These are phyloP conservation scores for Sebastes itinus DNA, from an alignment of 2,797 vertebrate species.

Conservation along the genomic window DNA sequence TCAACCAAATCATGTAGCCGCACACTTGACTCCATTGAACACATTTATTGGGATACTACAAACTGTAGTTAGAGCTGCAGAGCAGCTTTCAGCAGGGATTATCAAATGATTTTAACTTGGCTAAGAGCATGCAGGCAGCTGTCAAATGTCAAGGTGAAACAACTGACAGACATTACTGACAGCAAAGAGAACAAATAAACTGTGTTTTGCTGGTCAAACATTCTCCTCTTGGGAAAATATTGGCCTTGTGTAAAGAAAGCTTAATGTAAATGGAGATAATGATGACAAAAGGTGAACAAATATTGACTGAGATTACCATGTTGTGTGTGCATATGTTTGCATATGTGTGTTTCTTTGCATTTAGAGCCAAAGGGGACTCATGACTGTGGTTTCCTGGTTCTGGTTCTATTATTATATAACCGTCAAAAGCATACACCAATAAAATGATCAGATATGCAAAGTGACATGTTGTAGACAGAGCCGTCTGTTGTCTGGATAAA, in stretches of 20 bases:
- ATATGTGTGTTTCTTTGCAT: background rate
- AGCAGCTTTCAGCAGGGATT: slow-evolving; percentile 29
- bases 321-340: background rate
- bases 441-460: slow-evolving; percentile 37
- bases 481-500: background rate
- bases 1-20: slow-evolving; percentile 20
- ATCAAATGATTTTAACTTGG: slow-evolving; percentile 38
- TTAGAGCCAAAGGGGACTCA: background rate
- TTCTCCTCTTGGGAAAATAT: slow-evolving; percentile 56
- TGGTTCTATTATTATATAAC: background rate
- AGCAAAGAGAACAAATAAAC: slow-evolving; percentile 4
- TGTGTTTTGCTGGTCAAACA: slow-evolving; percentile 52
- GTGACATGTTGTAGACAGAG: background rate
- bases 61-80: slow-evolving; percentile 2
- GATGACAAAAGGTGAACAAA: slow-evolving; percentile 56
- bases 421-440: background rate
- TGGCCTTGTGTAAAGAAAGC: slow-evolving; percentile 42
- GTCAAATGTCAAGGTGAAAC: slow-evolving; percentile 12
- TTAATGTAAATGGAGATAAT: slow-evolving; percentile 42
- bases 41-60: slow-evolving; percentile 14
- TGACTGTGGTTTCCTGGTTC: background rate
- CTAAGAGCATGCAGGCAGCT: slow-evolving; percentile 14
- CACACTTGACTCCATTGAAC: slow-evolving; percentile 17
- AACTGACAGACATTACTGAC: slow-evolving; percentile 11
- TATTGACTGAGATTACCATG: slow-evolving; percentile 43